These are phyloP conservation scores for Temnopleurus reevesii DNA, from an alignment of 53 echinoderm and acorn worm genomes.

Conservation along the genomic window DNA sequence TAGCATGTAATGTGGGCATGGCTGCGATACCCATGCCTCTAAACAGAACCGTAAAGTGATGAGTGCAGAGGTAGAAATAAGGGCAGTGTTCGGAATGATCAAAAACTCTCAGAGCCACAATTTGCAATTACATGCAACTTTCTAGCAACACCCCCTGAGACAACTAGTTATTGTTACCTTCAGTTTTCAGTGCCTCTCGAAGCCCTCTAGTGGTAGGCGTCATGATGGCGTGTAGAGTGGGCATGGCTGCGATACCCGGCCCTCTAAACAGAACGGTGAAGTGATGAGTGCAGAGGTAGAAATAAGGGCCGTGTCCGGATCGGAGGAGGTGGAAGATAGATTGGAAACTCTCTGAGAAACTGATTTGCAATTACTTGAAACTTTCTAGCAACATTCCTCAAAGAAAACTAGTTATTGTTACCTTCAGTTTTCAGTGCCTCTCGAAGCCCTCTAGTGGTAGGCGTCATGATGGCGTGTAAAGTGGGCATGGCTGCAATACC, in stretches of 20 bases:
- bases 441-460: conserved; percentile 87
- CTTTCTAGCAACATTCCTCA: no score
- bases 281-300: conserved; percentile 87
- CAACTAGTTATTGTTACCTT: conserved; percentile 77
- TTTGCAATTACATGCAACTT: no score
- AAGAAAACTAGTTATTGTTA: no score
- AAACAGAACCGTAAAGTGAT: conserved; percentile 89
- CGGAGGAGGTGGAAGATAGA: conserved; percentile 84
- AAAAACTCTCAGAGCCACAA: conserved; percentile 94
- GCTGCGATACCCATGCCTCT: conserved; percentile 79
- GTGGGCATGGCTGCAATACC: conserved; percentile 69
- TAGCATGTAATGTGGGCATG: conserved; percentile 67
- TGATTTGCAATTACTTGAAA: no score
- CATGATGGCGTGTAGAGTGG: conserved; percentile 68
- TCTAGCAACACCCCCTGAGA: no score
- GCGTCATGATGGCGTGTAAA: conserved; percentile 73
- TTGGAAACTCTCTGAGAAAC: conserved; percentile 89
- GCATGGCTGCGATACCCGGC: conserved; percentile 69
- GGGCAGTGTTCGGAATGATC: conserved; percentile 84
- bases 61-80: conserved; percentile 94
- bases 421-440: conserved; percentile 85
- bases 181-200: conserved; percentile 75
- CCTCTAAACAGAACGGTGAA: conserved; percentile 83
- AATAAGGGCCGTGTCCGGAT: conserved; percentile 80
- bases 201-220: conserved; percentile 88